Conservation (phyloP, 1,140 invertebrate species). For the Chironomus striatipennis region DNA sequence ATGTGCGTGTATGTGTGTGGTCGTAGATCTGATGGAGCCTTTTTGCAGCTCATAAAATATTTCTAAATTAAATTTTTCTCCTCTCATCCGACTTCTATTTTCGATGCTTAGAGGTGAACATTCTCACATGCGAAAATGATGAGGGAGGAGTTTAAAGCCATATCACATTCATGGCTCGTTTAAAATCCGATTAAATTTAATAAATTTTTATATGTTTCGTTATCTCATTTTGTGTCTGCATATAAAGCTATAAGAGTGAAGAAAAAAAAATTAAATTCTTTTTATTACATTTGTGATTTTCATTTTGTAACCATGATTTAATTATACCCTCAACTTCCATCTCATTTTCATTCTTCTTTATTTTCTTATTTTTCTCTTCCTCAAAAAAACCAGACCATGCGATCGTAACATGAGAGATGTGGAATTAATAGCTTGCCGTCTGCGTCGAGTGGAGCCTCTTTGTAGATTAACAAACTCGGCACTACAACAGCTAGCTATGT, state of each 20-base stretch:
- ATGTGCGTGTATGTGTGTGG: too few relatives aligned
- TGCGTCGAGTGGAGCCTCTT: conserved; percentile 54
- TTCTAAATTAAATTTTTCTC: neutral
- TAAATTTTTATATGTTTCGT: neutral
- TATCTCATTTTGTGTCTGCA: neutral
- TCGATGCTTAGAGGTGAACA: neutral
- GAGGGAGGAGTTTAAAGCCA: neutral
- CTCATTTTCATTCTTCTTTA: neutral
- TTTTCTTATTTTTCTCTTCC: neutral
- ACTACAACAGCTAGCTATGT: conserved; percentile 64
- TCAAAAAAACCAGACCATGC: conserved; percentile 47
- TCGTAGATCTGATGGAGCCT: too few relatives aligned
- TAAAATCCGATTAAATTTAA: neutral
- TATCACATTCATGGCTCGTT: neutral
- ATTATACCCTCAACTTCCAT: neutral
- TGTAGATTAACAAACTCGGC: conserved; percentile 58
- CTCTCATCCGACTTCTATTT: neutral
- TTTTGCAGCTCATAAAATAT: conserved; percentile 4
- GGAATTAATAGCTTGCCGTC: conserved; percentile 51
- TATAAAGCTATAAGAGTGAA: neutral
- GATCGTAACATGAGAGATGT: conserved; percentile 64
- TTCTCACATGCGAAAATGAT: neutral
- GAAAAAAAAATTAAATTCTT: neutral
- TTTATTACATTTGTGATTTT: conserved; percentile 10
- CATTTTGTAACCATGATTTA: neutral